Conservation (phyloP, 2,797 vertebrate species). For the Miichthys miiuy region DNA sequence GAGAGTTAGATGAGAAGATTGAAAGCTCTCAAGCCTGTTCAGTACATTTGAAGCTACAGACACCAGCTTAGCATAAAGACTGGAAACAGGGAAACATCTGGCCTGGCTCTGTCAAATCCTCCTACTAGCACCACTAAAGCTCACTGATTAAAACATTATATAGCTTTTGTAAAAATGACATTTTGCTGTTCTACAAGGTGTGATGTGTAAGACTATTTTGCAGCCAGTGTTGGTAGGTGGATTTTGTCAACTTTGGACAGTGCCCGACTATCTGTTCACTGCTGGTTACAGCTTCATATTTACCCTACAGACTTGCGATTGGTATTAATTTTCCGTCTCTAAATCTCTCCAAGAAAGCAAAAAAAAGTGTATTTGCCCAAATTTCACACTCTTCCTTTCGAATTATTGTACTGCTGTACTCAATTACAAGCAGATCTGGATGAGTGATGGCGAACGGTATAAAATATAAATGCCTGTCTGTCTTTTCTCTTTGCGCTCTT, state of each 20-base stretch:
- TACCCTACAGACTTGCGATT: background rate
- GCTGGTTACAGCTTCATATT: background rate
- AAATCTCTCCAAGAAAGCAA: background rate
- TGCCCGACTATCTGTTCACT: background rate
- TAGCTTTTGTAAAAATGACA: background rate
- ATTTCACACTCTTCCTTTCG: background rate
- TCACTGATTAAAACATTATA: background rate
- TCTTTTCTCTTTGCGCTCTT: background rate
- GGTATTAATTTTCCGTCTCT: background rate
- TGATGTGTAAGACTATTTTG: background rate
- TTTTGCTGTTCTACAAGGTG: fast-evolving
- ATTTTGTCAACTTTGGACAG: background rate
- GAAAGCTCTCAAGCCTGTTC: background rate
- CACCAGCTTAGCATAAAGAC: background rate
- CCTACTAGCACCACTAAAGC: too few species aligned
- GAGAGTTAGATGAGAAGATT: background rate
- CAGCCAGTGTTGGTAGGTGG: background rate
- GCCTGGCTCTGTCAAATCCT: background rate
- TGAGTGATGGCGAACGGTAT: background rate
- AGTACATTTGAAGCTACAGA: background rate
- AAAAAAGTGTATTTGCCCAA: background rate
- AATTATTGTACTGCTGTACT: background rate
- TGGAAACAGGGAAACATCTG: background rate
- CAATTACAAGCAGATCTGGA: conserved; percentile 11
- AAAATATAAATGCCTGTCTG: conserved; percentile 13